Conservation (phyloP, 2,113 vertebrate species). For the Phyllostomus discolor region DNA sequence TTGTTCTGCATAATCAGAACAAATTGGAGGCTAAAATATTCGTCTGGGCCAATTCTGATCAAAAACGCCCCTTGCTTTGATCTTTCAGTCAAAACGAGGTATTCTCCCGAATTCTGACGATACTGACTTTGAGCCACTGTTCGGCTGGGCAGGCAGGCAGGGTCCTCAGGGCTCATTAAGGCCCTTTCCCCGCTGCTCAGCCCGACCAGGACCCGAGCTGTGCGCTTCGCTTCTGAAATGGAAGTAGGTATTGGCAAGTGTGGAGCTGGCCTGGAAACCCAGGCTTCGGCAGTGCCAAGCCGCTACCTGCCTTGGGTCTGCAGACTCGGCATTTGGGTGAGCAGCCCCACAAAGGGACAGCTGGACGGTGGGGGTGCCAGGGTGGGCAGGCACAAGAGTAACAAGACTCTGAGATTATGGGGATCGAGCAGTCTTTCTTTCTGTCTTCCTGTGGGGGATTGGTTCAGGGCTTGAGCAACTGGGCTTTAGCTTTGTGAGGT, state of each 20-base stretch:
- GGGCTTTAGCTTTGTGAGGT: background rate
- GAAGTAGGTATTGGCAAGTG: conserved; percentile 58
- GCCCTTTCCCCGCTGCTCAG: background rate
- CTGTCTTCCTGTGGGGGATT: background rate
- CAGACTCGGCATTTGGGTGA: background rate
- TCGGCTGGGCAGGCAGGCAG: background rate
- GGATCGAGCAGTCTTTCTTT: background rate
- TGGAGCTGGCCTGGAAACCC: background rate
- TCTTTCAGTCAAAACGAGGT: conserved; percentile 63
- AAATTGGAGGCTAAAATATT: conserved; percentile 56
- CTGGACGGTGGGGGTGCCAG: background rate
- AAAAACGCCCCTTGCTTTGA: conserved; percentile 58
- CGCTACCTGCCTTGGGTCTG: background rate
- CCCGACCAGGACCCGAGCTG: background rate
- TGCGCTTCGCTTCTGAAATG: conserved; percentile 21
- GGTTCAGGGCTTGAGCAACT: background rate
- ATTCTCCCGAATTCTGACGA: background rate
- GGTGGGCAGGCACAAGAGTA: background rate
- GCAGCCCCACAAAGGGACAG: background rate
- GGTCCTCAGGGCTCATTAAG: conserved; percentile 39
- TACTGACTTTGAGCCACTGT: conserved; percentile 27
- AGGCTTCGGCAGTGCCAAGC: background rate
- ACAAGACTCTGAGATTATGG: background rate
- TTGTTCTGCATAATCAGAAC: conserved; percentile 56
- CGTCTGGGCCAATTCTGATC: conserved; percentile 51